Base-by-base conservation (phyloP, 2,888 invertebrate species). In the Pardosa pseudoannulata region DNA sequence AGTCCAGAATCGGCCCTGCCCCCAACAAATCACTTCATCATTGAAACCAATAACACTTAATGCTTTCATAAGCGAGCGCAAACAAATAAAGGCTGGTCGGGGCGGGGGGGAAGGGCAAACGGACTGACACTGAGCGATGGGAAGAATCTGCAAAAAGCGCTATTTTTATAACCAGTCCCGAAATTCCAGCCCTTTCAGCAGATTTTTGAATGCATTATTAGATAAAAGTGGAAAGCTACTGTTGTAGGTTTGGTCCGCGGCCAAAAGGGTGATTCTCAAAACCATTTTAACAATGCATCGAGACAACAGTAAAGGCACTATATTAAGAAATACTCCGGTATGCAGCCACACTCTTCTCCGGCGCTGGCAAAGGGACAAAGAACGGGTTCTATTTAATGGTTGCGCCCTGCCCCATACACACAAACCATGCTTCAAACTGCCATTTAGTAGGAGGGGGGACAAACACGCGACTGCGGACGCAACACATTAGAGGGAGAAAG, bases 121-220 rank as follows among this genome's bases (percentile, higher is more conserved):
- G 46, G n/a, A 46, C 46, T 46, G 46, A 46, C 46, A 86, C 70
- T 74, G 79, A 79, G 79, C 72, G 73, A 79, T 79, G 79, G 31
- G 73, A 70, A 80, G 87, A 80, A 80, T 87, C 76, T 76, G 70
- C 70, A 74, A 86, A 79, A 85, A 75, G 79, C 46, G 56, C 87
- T 87, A 87, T 87, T 87, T 87, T 87, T 76, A 75, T 70, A 71
- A 71, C 76, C 23, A 75, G 80, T 50, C 75, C 80, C 71, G 28
- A 87, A 75, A 76, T 80, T 87, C 67, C 28, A 71, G 87, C 87
- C 71, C 71, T 80, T 87, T 87, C 87, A 87, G 87, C 87, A 87
- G 80, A 87, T 87, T 87, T 87, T 87, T 87, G 75, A 80, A 87
- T 87, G 80, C 87, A 87, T 87, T 87, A 87, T 87, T 87, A 80